Conservation (phyloP, 2,888 invertebrate genomes). For the Steinernema carpocapsae region DNA sequence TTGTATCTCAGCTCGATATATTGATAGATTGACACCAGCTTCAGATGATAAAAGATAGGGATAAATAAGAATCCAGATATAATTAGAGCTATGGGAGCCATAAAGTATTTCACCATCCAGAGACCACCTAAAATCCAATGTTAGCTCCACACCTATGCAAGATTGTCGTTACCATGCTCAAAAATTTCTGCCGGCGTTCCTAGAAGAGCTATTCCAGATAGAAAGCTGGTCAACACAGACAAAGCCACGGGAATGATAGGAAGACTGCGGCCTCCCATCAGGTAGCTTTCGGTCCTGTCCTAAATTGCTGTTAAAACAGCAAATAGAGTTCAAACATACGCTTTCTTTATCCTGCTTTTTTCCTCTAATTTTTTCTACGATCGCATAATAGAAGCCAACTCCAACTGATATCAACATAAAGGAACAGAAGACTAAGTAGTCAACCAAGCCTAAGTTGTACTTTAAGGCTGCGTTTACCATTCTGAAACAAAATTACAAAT, state of each 20-base stretch:
- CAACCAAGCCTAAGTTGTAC: neutral
- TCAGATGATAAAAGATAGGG: conserved; percentile 41
- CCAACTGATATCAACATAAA: conserved; percentile 16
- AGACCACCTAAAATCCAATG: conserved; percentile 2
- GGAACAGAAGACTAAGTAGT: neutral
- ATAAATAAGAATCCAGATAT: conserved; percentile 32
- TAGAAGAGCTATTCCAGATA: conserved; percentile 32
- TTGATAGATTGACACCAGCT: conserved; percentile 37
- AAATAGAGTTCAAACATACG: neutral
- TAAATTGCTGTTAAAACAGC: neutral
- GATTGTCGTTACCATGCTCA: conserved; percentile 18
- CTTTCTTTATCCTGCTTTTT: neutral
- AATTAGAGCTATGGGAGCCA: conserved; percentile 32
- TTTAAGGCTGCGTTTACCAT: neutral
- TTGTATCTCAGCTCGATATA: conserved; percentile 39
- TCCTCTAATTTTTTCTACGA: neutral
- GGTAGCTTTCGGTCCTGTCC: conserved; percentile 10
- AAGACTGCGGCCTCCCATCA: conserved; percentile 36
- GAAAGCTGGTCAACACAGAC: conserved; percentile 34
- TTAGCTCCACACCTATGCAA: neutral
- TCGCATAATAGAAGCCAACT: conserved; percentile 20
- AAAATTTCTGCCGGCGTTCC: conserved; percentile 36
- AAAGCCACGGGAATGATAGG: conserved; percentile 34
- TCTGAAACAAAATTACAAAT: too few species aligned
- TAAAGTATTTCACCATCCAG: conserved; percentile 34